Conservation (phyloP, 2,797 vertebrate genomes). For the Gadopsis marmoratus region DNA sequence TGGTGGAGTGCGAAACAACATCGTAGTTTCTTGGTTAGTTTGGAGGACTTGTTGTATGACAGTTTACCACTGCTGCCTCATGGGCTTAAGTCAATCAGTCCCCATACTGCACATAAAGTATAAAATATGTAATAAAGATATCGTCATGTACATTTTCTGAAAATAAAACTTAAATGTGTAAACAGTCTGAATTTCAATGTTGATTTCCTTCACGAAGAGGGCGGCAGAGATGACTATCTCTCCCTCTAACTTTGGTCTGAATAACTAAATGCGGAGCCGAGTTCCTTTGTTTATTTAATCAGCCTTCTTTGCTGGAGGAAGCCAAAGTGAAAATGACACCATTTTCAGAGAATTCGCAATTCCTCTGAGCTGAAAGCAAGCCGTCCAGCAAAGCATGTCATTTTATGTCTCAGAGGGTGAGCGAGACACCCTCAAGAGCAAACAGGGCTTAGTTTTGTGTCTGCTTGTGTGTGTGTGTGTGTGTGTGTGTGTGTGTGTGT, state of each 20-base stretch:
- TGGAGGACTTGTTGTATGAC: not conserved
- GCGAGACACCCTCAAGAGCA: constrained; percentile 61
- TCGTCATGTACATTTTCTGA: not conserved
- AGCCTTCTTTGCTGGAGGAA: constrained; percentile 47
- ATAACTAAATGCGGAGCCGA: constrained; percentile 14
- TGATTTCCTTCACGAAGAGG: constrained; percentile 42
- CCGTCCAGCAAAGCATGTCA: constrained; percentile 57
- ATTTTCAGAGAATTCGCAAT: constrained; percentile 63
- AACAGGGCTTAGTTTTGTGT: constrained; percentile 47
- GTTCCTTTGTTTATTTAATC: constrained; percentile 65
- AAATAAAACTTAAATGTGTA: constrained; percentile 9
- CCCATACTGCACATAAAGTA: not conserved
- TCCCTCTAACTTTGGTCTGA: constrained; percentile 36
- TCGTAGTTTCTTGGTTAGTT: not conserved
- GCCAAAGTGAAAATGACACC: constrained; percentile 54
- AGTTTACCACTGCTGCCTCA: not conserved
- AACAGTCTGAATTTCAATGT: constrained; percentile 29
- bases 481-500: constrained; percentile 33
- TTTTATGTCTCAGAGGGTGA: constrained; percentile 69
- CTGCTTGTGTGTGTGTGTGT: not conserved
- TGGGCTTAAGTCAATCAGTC: not conserved
- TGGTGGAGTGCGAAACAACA: not conserved
- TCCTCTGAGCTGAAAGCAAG: constrained; percentile 60
- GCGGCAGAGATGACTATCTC: constrained; percentile 35
- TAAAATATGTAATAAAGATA: not conserved